Conservation (phyloP, 2,113 vertebrate species). For the Anhinga anhinga region DNA sequence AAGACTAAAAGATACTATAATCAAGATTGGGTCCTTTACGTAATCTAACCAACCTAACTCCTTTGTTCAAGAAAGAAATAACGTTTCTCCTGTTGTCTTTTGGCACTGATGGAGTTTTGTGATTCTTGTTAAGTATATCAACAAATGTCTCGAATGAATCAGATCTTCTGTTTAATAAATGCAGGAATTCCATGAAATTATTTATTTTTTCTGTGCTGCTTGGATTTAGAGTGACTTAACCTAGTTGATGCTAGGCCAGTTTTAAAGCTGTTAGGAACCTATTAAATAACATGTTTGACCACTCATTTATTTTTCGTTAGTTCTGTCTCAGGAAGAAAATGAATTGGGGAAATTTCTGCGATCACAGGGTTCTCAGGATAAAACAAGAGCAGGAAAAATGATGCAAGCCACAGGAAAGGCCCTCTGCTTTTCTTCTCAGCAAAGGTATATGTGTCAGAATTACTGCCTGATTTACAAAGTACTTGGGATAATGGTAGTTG, state of each 20-base stretch:
- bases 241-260: not conserved
- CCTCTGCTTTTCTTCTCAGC: conserved; percentile 97
- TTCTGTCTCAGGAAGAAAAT: conserved; percentile 96
- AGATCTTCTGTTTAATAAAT: conserved; percentile 24
- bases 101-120: conserved; percentile 29
- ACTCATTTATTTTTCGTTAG: conserved; percentile 71
- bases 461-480: not conserved
- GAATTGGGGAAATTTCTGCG: conserved; percentile 96
- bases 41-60: not conserved
- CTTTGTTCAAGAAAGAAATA: conserved; percentile 7
- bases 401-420: conserved; percentile 98
- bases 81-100: conserved; percentile 9
- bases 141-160: conserved; percentile 18
- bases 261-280: not conserved
- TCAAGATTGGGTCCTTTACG: not conserved
- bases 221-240: not conserved
- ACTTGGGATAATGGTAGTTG: not conserved
- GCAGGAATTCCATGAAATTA: not conserved
- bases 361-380: conserved; percentile 93
- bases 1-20: not conserved
- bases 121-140: conserved; percentile 46
- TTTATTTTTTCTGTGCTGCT: not conserved
- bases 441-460: conserved; percentile 79
- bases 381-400: conserved; percentile 95
- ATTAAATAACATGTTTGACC: not conserved